Percentiles rank a stretch among this genome's conserved stretches.
Conservation (phyloP, 2,888 invertebrate genomes). For the Sisyra nigra region DNA sequence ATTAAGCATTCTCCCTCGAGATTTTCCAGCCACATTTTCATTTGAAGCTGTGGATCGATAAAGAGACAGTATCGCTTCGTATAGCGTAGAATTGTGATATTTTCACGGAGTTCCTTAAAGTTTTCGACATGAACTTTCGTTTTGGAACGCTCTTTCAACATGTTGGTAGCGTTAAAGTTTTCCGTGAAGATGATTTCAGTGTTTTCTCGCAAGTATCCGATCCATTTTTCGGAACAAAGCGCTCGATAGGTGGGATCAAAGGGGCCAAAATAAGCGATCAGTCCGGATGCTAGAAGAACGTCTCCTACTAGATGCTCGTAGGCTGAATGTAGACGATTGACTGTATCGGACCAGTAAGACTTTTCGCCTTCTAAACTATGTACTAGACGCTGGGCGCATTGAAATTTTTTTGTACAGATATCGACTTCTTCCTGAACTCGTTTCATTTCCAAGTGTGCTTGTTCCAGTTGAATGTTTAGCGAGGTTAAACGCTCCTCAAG, state of each 20-base stretch:
- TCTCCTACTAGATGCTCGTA: conserved; percentile 80
- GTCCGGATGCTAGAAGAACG: conserved; percentile 72
- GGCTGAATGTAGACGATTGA: conserved; percentile 52
- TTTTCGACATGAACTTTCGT: conserved; percentile 64
- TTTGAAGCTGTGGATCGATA: conserved; percentile 74
- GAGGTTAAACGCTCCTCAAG: conserved; percentile 62
- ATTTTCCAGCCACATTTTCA: conserved; percentile 71
- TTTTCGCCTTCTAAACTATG: conserved; percentile 80
- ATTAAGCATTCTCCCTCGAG: conserved; percentile 60
- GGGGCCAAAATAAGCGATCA: conserved; percentile 79
- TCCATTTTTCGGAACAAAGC: conserved; percentile 40
- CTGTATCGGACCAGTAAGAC: conserved; percentile 65
- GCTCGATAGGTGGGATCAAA: conserved; percentile 25
- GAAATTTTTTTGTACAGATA: conserved; percentile 68
- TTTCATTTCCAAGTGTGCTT: conserved; percentile 47
- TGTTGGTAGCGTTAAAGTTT: conserved; percentile 61
- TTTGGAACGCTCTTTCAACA: conserved; percentile 75
- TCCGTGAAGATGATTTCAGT: conserved; percentile 57
- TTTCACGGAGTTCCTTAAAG: conserved; percentile 58
- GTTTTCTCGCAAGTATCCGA: conserved; percentile 50
- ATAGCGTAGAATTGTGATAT: conserved; percentile 68
- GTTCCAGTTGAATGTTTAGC: conserved; percentile 48
- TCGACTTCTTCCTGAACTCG: conserved; percentile 58
- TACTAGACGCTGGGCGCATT: conserved; percentile 74
- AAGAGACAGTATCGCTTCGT: conserved; percentile 64